These are phyloP conservation scores for Andrena haemorrhoa DNA, from an alignment of 2,888 invertebrate genomes.

Conservation along the genomic window DNA sequence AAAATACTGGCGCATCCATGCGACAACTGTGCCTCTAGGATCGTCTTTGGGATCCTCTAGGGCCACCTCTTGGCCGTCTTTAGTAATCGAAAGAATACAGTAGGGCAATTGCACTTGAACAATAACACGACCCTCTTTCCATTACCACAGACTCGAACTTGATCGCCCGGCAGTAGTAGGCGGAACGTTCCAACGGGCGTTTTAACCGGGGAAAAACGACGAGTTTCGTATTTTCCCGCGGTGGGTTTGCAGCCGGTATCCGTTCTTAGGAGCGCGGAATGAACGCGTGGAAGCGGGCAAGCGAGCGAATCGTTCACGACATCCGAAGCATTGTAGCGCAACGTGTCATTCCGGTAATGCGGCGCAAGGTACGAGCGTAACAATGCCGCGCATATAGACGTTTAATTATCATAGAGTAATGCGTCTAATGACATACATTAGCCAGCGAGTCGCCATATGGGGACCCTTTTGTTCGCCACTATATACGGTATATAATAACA, in stretches of 20 bases:
- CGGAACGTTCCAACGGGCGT: not conserved
- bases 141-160: no score
- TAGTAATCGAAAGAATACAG: no score
- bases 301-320: constrained; percentile 80
- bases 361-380: constrained; percentile 83
- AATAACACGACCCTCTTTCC: no score
- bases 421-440: constrained; percentile 85
- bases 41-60: no score
- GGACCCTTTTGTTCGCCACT: constrained; percentile 82
- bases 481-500: constrained; percentile 81
- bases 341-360: constrained; percentile 84
- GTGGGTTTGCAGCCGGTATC: constrained; percentile 2
- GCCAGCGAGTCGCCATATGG: constrained; percentile 83
- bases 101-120: no score
- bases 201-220: not conserved
- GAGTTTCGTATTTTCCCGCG: constrained; percentile 52
- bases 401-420: constrained; percentile 85
- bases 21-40: no score
- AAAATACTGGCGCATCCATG: no score
- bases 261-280: constrained; percentile 56
- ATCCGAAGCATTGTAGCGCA: constrained; percentile 84
- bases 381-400: constrained; percentile 83
- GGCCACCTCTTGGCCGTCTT: no score
- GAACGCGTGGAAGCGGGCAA: constrained; percentile 65
- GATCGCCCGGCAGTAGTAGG: no score